Evolutionary conservation across 2,113 vertebrate genomes (phyloP), one percentile per base, ranked within the genome.

Genomic region (Thamnaconus septentrionalis): DNA sequence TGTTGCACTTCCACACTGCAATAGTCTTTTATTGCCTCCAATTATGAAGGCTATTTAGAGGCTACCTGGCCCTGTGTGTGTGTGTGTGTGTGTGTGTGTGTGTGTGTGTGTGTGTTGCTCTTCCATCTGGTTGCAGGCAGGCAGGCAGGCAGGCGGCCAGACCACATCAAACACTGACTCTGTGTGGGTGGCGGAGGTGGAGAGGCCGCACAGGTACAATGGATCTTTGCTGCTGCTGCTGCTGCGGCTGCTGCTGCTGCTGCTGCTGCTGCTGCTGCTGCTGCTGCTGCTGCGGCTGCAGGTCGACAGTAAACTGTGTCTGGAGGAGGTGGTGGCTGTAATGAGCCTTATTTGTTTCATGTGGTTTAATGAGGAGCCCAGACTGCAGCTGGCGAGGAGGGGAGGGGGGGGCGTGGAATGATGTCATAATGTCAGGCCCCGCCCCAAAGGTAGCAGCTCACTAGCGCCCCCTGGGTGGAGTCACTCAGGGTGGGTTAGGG

Each of bases 41-140:
- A 91, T 92, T 91, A 90, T 90, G 64, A 84, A 76, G 82, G 81
- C 84, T 81, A 81, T 91, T 92, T 87, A 83, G 90, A 71, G 64
- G 79, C 84, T 81, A 81, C 86, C 85, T 86, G 43, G 69, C 78
- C 80, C 76, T 84, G 81, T 83, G 89, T 76, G 81, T 82, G 73
- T 83, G 85, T 1, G 18, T 31, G 18, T 31, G 18, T 31, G 18
- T 31, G 18, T 31, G 18, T 31, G 18, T 31, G 2, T 1, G 18
- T 31, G 18, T 31, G 18, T 31, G 18, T 31, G 18, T 31, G 18
- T 31, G 18, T 31, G 18, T 80, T 86, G 78, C 66, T 66, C 63
- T 77, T 83, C 75, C 82, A 86, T 90, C 85, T 88, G 89, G 83
- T 84, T 86, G 70, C 74, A 50, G 51, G 69, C 65, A 70, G 53